Evolutionary conservation across 2,888 invertebrate species (phyloP), one percentile per base, ranked within the genome.

Genomic region (Lingula anatina): DNA sequence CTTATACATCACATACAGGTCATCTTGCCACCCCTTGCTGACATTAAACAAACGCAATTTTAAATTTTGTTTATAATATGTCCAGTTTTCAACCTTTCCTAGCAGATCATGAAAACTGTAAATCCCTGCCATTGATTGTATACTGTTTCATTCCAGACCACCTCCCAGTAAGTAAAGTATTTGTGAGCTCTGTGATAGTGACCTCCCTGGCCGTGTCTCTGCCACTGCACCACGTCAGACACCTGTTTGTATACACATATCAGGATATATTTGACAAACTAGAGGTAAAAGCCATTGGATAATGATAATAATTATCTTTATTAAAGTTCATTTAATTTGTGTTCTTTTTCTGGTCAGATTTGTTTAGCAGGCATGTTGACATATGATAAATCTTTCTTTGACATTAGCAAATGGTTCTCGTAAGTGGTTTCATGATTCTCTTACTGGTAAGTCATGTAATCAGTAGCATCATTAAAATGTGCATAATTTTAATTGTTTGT

Each of bases 131-230:
- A n/a, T n/a, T n/a, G n/a, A n/a, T n/a, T n/a, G n/a, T n/a, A n/a
- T n/a, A n/a, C n/a, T n/a, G n/a, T 40, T 43, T 37, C 37, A 24
- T 68, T 73, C 40, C 68, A 80, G 80, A 78, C 62, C 77, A 77
- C 64, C 76, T 79, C 15, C 80, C 80, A 42, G 79, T 80, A 39
- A 78, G 77, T 47, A 80, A 80, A 62, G 76, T 78, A 31, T 60
- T 81, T 23, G 69, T 81, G 56, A 77, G 78, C 15, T 69, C 74
- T 20, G 73, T 78, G 60, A 70, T 80, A 47, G 60, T 79, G 12
- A 77, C 80, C 23, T 79, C 79, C 47, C 74, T 79, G 42, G 74
- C 78, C 27, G 68, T 80, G 31, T 76, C 78, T 57, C 75, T 80
- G 54, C 80, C 80, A 24, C 66, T 80, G 36, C 64, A 78, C 5